A percentile compares a stretch with the other conserved stretches of the same genome.
Conservation (phyloP, 2,113 vertebrate genomes). For the Thryonomys swinderianus region DNA sequence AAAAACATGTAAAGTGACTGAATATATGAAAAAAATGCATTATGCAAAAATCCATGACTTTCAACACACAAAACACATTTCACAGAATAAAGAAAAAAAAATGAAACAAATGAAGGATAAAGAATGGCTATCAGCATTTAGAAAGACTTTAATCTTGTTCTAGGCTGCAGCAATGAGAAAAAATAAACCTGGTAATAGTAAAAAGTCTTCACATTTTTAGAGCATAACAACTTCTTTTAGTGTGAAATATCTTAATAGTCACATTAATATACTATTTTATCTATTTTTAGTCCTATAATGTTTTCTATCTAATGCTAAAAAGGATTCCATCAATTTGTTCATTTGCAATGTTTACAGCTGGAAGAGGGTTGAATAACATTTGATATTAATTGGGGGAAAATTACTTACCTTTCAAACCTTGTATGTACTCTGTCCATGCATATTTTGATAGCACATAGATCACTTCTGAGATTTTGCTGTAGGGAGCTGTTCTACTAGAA, state of each 20-base stretch:
- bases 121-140: not conserved
- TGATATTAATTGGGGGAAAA: not conserved
- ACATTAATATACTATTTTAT: too few relatives aligned
- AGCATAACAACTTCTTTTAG: not conserved
- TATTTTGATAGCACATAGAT: too few relatives aligned
- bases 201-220: not conserved
- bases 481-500: too few relatives aligned
- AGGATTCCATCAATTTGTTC: not conserved
- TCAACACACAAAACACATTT: not conserved
- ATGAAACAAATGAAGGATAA: not conserved
- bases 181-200: not conserved
- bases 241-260: not conserved
- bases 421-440: too few relatives aligned
- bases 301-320: not conserved
- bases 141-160: not conserved
- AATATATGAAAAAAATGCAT: not conserved
- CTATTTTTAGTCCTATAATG: too few relatives aligned
- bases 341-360: not conserved
- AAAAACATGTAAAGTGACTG: not conserved
- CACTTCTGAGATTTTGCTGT: too few relatives aligned
- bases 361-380: not conserved
- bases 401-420: too few relatives aligned
- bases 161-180: not conserved
- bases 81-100: not conserved
- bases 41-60: not conserved